Conservation (phyloP, 2,888 invertebrate species). For the Drosophila kuntzei region DNA sequence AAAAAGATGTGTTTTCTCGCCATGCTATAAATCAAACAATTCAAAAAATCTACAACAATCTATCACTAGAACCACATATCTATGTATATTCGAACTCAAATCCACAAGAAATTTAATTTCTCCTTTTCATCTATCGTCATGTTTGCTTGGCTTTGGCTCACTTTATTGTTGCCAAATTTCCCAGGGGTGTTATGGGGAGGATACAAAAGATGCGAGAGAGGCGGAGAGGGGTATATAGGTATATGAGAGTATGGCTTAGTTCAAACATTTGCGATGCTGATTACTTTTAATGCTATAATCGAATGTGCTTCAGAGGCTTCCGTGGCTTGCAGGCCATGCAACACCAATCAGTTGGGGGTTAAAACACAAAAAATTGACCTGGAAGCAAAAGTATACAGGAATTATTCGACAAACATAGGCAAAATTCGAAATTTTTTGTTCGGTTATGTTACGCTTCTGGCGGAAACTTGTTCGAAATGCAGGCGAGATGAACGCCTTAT, state of each 20-base stretch:
- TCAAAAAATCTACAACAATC: conserved; percentile 26
- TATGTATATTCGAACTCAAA: conserved; percentile 14
- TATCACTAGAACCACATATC: conserved; percentile 17
- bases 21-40: conserved; percentile 23
- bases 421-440: conserved; percentile 39
- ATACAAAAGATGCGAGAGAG: neutral
- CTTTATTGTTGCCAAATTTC: conserved; percentile 73
- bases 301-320: conserved; percentile 39
- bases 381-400: conserved; percentile 10
- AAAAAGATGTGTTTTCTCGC: neutral
- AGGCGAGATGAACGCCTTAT: neutral
- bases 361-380: conserved; percentile 22
- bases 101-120: conserved; percentile 15
- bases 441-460: conserved; percentile 12
- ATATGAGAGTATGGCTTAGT: conserved; percentile 31
- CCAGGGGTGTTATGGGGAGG: conserved; percentile 59
- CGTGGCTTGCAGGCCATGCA: conserved; percentile 30
- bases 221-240: neutral
- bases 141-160: conserved; percentile 24
- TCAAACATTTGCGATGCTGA: conserved; percentile 73
- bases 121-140: conserved; percentile 19
- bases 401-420: conserved; percentile 7
- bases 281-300: conserved; percentile 73
- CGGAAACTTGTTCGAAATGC: conserved; percentile 10
- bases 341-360: conserved; percentile 49